Conservation (phyloP, 2,888 invertebrate genomes). For the Acanthacorydalis orientalis region DNA sequence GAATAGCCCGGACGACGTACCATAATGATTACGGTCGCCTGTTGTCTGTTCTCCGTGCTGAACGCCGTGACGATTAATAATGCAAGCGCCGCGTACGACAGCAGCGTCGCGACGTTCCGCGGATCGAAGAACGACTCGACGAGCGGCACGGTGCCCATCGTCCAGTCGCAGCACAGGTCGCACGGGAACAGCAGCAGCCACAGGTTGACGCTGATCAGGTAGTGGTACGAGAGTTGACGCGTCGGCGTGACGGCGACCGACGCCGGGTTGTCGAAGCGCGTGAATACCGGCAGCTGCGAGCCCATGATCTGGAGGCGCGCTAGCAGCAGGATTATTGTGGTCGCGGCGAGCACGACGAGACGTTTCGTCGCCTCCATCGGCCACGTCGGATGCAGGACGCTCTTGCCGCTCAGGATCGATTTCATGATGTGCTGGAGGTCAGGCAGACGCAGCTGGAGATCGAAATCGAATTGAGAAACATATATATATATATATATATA, state of each 20-base stretch:
- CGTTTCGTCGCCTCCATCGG: conserved; percentile 57
- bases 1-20: conserved; percentile 25
- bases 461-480: background rate
- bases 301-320: conserved; percentile 89
- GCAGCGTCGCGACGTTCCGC: conserved; percentile 64
- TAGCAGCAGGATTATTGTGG: conserved; percentile 64
- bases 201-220: conserved; percentile 76
- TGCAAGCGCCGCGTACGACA: conserved; percentile 43
- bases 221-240: conserved; percentile 83
- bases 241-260: conserved; percentile 70
- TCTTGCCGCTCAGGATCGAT: conserved; percentile 32
- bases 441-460: conserved; percentile 28
- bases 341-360: conserved; percentile 59
- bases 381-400: conserved; percentile 34
- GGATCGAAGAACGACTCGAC: conserved; percentile 62
- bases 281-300: conserved; percentile 88
- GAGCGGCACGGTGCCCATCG: conserved; percentile 89
- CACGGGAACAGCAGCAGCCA: conserved; percentile 83
- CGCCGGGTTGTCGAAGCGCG: conserved; percentile 93
- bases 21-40: conserved; percentile 51
- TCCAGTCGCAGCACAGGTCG: conserved; percentile 94
- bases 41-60: conserved; percentile 38
- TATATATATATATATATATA: too few species aligned
- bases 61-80: conserved; percentile 38
- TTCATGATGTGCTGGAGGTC: conserved; percentile 30